Percentiles rank a stretch among this genome's conserved stretches.
Evolutionary conservation across 1,140 invertebrate genomes (phyloP).

Genomic region (Drosophila busckii): DNA sequence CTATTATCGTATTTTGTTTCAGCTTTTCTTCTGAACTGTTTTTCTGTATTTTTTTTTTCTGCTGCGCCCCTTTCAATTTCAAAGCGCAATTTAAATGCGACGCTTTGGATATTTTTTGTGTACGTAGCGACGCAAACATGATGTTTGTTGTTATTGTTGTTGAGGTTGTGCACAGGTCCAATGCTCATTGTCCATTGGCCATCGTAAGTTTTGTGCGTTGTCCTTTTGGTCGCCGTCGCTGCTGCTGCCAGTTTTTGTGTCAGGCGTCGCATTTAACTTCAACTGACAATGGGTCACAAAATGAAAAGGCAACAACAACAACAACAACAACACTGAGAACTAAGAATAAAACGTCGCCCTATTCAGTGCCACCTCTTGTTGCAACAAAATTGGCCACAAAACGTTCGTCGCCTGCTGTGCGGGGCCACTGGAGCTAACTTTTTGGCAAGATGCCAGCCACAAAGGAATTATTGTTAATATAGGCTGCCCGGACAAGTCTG

Average conservation of each 20-base stretch:
- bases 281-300: slow-evolving; percentile 66
- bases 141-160: slow-evolving; percentile 10
- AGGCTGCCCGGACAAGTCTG: slow-evolving; percentile 50
- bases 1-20: no score
- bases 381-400: slow-evolving; percentile 68
- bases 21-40: no score
- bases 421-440: slow-evolving; percentile 35
- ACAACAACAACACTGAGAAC: no score
- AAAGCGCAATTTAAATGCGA: no score
- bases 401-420: slow-evolving; percentile 64
- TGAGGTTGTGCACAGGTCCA: not conserved
- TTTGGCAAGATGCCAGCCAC: slow-evolving; percentile 64
- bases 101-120: no score
- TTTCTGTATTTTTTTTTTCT: no score
- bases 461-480: slow-evolving; percentile 74
- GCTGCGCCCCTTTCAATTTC: no score
- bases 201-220: slow-evolving; percentile 39
- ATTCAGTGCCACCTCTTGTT: slow-evolving; percentile 26
- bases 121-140: no score
- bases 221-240: slow-evolving; percentile 6
- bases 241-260: slow-evolving; percentile 33
- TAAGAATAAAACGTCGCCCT: no score
- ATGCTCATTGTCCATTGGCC: slow-evolving; percentile 28
- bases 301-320: no score
- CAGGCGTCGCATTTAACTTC: slow-evolving; percentile 47